Conservation (phyloP, 2,888 invertebrate genomes). For the Fabriciana adippe region DNA sequence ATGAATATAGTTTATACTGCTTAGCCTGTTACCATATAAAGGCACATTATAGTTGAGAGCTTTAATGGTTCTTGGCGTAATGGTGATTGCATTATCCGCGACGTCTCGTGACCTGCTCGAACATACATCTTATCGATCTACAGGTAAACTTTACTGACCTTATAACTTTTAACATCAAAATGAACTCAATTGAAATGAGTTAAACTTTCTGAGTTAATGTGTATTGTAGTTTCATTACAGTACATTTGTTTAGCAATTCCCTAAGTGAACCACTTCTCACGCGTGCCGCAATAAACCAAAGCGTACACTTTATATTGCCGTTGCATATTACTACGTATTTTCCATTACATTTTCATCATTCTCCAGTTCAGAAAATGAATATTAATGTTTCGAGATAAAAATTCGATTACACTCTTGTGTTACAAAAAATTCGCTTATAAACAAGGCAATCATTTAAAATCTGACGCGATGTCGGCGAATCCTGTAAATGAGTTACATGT, state of each 20-base stretch:
- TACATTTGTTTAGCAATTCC: not conserved
- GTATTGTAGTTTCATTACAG: not conserved
- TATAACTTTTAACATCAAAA: slow-evolving; percentile 29
- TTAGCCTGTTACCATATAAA: slow-evolving; percentile 52
- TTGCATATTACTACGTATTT: slow-evolving; percentile 5
- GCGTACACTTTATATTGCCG: not conserved
- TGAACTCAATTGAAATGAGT: slow-evolving; percentile 24
- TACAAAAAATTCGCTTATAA: slow-evolving; percentile 20
- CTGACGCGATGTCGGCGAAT: slow-evolving; percentile 17
- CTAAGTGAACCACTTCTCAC: not conserved
- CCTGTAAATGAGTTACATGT: slow-evolving; percentile 42
- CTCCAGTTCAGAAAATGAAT: slow-evolving; percentile 34
- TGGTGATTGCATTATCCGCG: slow-evolving; percentile 47
- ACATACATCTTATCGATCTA: slow-evolving; percentile 34
- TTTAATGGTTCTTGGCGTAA: slow-evolving; percentile 46
- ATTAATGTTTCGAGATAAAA: slow-evolving; percentile 35
- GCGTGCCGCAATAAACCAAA: not conserved
- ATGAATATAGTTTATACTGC: slow-evolving; percentile 48
- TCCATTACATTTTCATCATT: slow-evolving; percentile 27
- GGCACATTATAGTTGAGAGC: slow-evolving; percentile 50
- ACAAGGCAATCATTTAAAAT: slow-evolving; percentile 30
- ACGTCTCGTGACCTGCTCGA: slow-evolving; percentile 37
- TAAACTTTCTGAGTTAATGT: slow-evolving; percentile 15
- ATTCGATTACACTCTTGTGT: slow-evolving; percentile 29
- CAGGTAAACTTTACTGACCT: slow-evolving; percentile 36